Conservation (phyloP, 2,113 vertebrate species). For the Cricetomys ansorgei region DNA sequence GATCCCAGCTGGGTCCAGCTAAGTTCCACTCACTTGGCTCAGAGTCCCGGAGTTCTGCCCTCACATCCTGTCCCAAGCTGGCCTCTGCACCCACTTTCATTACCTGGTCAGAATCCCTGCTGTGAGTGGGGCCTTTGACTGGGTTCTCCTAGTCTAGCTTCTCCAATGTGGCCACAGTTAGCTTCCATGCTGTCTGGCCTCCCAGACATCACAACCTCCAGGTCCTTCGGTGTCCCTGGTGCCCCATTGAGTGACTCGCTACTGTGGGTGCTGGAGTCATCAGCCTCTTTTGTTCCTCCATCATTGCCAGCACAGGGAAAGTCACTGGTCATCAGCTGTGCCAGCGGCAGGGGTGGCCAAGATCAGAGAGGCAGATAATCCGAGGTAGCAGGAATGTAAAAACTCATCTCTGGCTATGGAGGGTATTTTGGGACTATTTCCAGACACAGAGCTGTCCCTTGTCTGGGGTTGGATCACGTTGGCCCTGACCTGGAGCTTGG, state of each 20-base stretch:
- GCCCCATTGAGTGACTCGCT: neutral
- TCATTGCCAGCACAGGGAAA: neutral
- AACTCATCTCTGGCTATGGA: slow-evolving; percentile 68
- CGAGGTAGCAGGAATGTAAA: slow-evolving; percentile 63
- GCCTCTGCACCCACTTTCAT: neutral
- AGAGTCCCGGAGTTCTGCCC: neutral
- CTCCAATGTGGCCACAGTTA: neutral
- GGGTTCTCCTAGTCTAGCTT: neutral
- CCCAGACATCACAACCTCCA: neutral
- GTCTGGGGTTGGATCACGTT: neutral
- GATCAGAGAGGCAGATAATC: slow-evolving; percentile 80
- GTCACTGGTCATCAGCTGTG: slow-evolving; percentile 62
- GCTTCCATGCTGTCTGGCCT: neutral
- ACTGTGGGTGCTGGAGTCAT: neutral
- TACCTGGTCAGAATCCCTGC: neutral
- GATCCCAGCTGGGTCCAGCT: neutral
- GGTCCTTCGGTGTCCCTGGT: neutral
- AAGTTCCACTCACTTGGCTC: neutral
- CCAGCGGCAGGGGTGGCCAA: slow-evolving; percentile 66
- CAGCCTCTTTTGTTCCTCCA: neutral
- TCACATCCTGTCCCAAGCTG: too few relatives aligned
- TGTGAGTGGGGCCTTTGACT: neutral
- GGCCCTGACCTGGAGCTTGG: neutral
- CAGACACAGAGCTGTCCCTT: neutral
- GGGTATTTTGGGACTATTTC: slow-evolving; percentile 77